phyloP scores from a whole-genome alignment of 2,113 vertebrate species.

The Macrotis lagotis region DNA sequence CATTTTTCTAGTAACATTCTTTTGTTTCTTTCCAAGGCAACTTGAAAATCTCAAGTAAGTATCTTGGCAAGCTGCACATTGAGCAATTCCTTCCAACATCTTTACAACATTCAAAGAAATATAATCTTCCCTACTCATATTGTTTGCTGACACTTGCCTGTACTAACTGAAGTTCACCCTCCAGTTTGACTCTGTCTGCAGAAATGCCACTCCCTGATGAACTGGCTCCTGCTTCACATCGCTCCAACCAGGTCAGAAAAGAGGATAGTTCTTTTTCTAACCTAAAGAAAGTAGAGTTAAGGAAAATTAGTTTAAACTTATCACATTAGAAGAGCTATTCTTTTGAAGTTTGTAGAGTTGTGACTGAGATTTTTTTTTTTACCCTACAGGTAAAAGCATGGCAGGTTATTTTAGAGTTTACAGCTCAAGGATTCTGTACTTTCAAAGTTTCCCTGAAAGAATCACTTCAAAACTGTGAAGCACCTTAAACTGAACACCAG shows the following conservation, averaged over 20 bases:
- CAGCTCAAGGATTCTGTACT: background rate
- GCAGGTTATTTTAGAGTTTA: background rate
- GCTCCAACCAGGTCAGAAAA: conserved; percentile 90
- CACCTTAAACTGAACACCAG: background rate
- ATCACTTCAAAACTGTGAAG: background rate
- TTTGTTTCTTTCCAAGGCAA: background rate
- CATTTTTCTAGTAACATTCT: background rate
- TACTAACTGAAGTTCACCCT: conserved; percentile 87
- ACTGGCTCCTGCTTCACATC: conserved; percentile 85
- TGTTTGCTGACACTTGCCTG: conserved; percentile 83
- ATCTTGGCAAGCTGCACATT: background rate
- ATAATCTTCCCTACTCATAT: too few relatives aligned
- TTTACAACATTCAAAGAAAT: background rate
- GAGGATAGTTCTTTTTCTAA: conserved; percentile 91
- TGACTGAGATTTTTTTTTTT: background rate
- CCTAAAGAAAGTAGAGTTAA: conserved; percentile 80
- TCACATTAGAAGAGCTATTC: background rate
- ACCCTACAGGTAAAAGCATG: background rate
- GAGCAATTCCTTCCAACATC: background rate
- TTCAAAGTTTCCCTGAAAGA: background rate
- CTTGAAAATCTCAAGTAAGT: background rate
- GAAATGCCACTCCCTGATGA: conserved; percentile 85
- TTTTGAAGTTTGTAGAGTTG: background rate
- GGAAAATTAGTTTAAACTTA: background rate
- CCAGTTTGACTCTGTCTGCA: conserved; percentile 89